Evolutionary conservation across 2,113 vertebrate species (phyloP).

Genomic region (Rhabdomys dilectus): DNA sequence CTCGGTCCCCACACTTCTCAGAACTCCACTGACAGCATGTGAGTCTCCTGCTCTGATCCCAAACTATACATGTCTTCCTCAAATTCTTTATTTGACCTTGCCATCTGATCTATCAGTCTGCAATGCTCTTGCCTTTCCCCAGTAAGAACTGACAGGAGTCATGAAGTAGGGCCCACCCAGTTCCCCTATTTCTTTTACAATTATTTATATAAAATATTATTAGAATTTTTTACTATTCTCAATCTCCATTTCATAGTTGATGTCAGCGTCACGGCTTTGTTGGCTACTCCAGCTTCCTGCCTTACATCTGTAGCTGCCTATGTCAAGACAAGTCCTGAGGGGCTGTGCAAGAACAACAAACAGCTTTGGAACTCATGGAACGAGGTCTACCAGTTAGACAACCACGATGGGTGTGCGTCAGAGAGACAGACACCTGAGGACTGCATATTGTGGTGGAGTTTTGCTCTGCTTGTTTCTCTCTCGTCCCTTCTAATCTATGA

Average conservation of each 20-base stretch:
- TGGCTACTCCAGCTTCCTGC: neutral
- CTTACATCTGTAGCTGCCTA: neutral
- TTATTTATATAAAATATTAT: neutral
- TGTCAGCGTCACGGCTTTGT: neutral
- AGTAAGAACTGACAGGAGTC: neutral
- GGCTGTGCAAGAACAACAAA: too few relatives aligned
- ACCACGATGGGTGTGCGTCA: too few relatives aligned
- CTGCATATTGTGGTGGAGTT: too few relatives aligned
- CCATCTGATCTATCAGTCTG: neutral
- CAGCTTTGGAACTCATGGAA: too few relatives aligned
- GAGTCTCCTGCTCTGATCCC: neutral
- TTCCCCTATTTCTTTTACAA: neutral
- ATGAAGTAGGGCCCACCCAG: neutral
- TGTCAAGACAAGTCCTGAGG: too few relatives aligned
- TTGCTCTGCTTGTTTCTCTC: too few relatives aligned
- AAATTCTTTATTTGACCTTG: neutral
- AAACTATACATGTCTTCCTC: neutral
- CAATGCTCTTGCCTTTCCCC: neutral
- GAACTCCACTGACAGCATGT: neutral
- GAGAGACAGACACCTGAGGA: too few relatives aligned
- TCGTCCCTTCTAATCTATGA: too few relatives aligned
- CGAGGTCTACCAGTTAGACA: too few relatives aligned
- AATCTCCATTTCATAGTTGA: neutral
- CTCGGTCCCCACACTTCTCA: neutral
- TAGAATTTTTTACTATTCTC: neutral